Evolutionary conservation across 2,797 vertebrate genomes (phyloP).

Genomic region (Muscicapa striata): DNA sequence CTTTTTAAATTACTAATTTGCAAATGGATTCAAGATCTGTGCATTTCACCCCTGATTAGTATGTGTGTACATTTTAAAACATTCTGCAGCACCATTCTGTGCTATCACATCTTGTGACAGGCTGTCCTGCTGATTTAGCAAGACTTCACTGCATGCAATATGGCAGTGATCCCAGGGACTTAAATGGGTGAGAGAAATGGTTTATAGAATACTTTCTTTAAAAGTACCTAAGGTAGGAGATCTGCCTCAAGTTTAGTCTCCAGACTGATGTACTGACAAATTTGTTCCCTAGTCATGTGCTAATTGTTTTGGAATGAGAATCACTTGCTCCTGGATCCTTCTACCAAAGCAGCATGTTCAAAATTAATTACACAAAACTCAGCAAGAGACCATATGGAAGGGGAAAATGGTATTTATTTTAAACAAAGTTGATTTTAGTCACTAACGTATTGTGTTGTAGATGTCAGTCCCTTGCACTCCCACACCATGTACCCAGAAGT

Average conservation of each 20-base stretch:
- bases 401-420: slow-evolving; percentile 7
- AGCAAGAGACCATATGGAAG: background rate
- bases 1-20: background rate
- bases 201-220: background rate
- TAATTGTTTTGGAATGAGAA: background rate
- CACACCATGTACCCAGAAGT: background rate
- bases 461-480: background rate
- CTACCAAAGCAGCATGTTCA: background rate
- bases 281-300: background rate
- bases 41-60: background rate
- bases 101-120: background rate
- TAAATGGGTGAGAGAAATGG: background rate
- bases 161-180: background rate
- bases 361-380: background rate
- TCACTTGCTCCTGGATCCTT: background rate
- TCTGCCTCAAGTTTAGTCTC: background rate
- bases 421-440: background rate
- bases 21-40: background rate
- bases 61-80: background rate
- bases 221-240: background rate
- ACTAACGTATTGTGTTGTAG: background rate
- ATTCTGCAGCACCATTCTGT: background rate
- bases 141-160: background rate
- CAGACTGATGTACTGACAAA: background rate
- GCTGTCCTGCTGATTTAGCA: background rate